Evolutionary conservation across 2,797 vertebrate species (phyloP).

Genomic region (Lophotriccus pileatus): DNA sequence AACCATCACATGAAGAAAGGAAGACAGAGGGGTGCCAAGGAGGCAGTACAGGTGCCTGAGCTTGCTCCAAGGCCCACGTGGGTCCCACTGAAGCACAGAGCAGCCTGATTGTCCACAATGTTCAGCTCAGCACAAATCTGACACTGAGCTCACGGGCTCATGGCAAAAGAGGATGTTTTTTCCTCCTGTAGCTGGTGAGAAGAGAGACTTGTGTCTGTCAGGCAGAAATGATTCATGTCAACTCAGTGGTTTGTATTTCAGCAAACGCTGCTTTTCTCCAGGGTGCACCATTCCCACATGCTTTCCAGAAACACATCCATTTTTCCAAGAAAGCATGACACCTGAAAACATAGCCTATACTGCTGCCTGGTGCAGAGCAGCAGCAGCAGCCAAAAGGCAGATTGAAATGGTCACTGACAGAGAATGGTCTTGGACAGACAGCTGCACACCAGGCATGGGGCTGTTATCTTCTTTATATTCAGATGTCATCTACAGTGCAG

Average conservation of each 20-base stretch:
- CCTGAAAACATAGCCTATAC: neutral
- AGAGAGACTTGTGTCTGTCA: neutral
- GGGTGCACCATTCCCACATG: neutral
- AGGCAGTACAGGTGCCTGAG: neutral
- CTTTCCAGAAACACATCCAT: neutral
- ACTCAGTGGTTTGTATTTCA: neutral
- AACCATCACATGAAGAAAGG: neutral
- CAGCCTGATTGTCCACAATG: fast-evolving
- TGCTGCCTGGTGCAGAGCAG: neutral
- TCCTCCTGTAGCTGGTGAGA: neutral
- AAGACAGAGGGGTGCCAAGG: neutral
- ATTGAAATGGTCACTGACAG: neutral
- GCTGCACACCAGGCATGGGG: neutral
- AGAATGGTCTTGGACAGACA: neutral
- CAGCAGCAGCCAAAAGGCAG: neutral
- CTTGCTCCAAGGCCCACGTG: fast-evolving
- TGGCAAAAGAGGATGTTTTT: neutral
- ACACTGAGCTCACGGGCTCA: fast-evolving
- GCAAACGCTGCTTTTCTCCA: neutral
- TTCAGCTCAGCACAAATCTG: neutral
- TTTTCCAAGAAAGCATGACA: neutral
- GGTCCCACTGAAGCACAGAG: neutral
- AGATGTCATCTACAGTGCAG: neutral
- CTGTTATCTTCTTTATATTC: neutral
- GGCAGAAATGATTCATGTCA: neutral